Percentiles rank a stretch among this genome's conserved stretches.
Conservation (phyloP, 2,113 vertebrate genomes). For the Myotis brandtii region DNA sequence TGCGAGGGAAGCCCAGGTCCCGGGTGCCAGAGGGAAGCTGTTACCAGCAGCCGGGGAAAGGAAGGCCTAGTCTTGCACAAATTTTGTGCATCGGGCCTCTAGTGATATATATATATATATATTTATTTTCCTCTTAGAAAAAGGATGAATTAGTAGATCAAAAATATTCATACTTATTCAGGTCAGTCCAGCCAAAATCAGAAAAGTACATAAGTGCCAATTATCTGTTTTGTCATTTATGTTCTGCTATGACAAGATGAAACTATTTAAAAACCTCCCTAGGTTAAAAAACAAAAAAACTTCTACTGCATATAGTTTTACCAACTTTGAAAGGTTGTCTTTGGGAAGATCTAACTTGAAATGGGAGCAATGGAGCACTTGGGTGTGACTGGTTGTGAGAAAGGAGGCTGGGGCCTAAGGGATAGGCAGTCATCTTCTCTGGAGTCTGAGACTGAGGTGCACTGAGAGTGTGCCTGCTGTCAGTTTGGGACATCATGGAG, state of each 20-base stretch:
- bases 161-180: neutral
- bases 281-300: neutral
- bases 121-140: neutral
- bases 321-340: neutral
- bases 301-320: neutral
- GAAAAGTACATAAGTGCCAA: neutral
- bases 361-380: neutral
- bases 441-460: neutral
- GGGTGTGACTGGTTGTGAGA: neutral
- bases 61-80: too few relatives aligned
- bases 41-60: too few relatives aligned
- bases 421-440: neutral
- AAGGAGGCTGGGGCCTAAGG: neutral
- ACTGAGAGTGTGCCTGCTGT: neutral
- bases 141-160: neutral
- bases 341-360: neutral
- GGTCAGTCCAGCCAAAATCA: neutral
- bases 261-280: neutral
- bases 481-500: neutral
- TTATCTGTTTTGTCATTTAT: neutral
- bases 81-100: too few relatives aligned
- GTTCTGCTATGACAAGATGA: constrained; percentile 10
- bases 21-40: too few relatives aligned
- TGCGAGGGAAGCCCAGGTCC: too few relatives aligned
- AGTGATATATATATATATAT: neutral